Evolutionary conservation across 2,888 invertebrate species (phyloP).

Genomic region (Stenotaenia linearis): DNA sequence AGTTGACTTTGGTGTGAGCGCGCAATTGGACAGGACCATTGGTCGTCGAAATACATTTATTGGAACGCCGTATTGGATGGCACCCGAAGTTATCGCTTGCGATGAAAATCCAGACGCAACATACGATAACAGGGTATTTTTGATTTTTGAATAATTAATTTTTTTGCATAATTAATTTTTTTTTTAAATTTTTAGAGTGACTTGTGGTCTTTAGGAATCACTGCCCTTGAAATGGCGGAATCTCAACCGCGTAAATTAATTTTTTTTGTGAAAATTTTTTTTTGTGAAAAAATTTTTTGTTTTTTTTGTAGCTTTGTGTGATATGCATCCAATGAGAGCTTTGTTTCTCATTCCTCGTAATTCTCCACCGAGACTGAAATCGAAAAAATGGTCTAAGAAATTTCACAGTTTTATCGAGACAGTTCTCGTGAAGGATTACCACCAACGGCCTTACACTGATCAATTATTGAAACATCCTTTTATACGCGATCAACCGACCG

Average conservation of each 20-base stretch:
- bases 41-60: slow-evolving; percentile 98
- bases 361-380: slow-evolving; percentile 93
- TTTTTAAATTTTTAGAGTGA: slow-evolving; percentile 49
- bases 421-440: slow-evolving; percentile 97
- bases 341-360: slow-evolving; percentile 97
- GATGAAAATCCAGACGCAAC: slow-evolving; percentile 99
- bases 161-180: slow-evolving; percentile 65
- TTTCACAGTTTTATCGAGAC: slow-evolving; percentile 98
- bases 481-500: slow-evolving; percentile 97
- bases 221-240: slow-evolving; percentile 99
- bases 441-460: slow-evolving; percentile 96
- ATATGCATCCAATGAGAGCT: slow-evolving; percentile 99
- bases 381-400: slow-evolving; percentile 96
- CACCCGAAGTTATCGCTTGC: slow-evolving; percentile 98
- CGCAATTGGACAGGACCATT: slow-evolving; percentile 97
- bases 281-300: too few relatives aligned
- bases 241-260: slow-evolving; percentile 73
- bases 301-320: slow-evolving; percentile 68
- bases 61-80: slow-evolving; percentile 98
- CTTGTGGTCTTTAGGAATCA: slow-evolving; percentile 72
- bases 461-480: slow-evolving; percentile 95
- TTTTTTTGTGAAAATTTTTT: neutral
- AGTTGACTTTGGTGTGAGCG: slow-evolving; percentile 99
- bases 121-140: slow-evolving; percentile 74
- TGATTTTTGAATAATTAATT: neutral